These are phyloP conservation scores for Bursaphelenchus okinawaensis DNA, from an alignment of 2,888 invertebrate genomes.

Conservation along the genomic window DNA sequence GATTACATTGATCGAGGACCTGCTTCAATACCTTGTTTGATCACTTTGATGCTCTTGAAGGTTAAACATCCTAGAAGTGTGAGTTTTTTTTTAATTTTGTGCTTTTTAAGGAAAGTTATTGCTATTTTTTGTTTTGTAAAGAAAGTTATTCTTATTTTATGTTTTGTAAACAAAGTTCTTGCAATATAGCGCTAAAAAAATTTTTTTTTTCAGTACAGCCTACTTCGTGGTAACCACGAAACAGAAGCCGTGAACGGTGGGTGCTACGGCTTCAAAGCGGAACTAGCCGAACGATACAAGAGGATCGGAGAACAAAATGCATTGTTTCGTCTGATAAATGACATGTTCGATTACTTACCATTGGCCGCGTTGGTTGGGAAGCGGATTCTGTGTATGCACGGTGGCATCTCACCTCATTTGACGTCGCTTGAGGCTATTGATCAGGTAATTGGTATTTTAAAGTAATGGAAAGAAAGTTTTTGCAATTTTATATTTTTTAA, in stretches of 20 bases:
- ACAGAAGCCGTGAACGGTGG: conserved; percentile 24
- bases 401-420: conserved; percentile 25
- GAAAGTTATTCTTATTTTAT: too few species aligned
- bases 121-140: too few species aligned
- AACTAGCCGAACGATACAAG: conserved; percentile 20
- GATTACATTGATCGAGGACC: conserved; percentile 27
- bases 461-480: not conserved
- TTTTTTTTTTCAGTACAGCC: conserved; percentile 23
- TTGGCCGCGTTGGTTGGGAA: conserved; percentile 28
- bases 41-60: too few species aligned
- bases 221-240: conserved; percentile 33
- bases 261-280: conserved; percentile 26
- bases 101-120: too few species aligned
- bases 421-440: conserved; percentile 28
- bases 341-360: conserved; percentile 27
- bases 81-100: too few species aligned
- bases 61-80: too few species aligned
- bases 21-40: too few species aligned
- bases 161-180: too few species aligned
- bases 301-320: conserved; percentile 14
- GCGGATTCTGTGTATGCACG: conserved; percentile 33
- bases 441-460: too few species aligned
- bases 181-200: too few species aligned
- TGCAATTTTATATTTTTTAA: not conserved
- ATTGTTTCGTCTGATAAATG: conserved; percentile 27